Evolutionary conservation across 2,888 invertebrate species (phyloP).

Genomic region (Trissoscelio sp.): DNA sequence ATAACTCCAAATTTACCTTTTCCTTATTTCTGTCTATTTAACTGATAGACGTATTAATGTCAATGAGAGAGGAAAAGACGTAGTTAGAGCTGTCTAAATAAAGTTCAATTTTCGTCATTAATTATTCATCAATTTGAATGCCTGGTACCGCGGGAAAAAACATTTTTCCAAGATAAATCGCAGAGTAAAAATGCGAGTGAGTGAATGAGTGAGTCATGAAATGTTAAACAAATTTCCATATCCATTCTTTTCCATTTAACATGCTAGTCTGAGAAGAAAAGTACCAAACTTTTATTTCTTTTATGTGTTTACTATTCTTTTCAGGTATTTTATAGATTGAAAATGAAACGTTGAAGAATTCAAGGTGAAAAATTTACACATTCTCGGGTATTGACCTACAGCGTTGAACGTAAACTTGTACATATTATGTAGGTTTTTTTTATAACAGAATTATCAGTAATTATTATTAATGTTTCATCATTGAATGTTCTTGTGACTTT

Average conservation of each 20-base stretch:
- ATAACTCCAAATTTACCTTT: conserved; percentile 30
- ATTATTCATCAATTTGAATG: too few species aligned
- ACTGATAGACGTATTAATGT: conserved; percentile 7
- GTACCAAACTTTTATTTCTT: background rate
- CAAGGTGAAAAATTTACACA: conserved; percentile 1
- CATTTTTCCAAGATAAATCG: too few species aligned
- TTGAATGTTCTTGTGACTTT: background rate
- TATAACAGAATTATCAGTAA: background rate
- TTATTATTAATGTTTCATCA: background rate
- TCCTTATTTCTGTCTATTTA: conserved; percentile 29
- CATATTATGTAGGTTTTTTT: background rate
- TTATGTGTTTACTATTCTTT: background rate
- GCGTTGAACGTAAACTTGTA: background rate
- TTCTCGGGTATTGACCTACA: background rate
- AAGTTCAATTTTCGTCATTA: background rate
- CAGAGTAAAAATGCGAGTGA: too few species aligned
- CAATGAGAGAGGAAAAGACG: conserved; percentile 9
- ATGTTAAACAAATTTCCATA: too few species aligned
- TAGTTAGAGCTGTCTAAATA: background rate
- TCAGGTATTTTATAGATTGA: background rate
- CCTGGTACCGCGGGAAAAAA: too few species aligned
- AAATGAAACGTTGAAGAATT: conserved; percentile 3
- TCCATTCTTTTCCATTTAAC: background rate
- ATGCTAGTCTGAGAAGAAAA: background rate
- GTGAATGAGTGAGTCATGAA: too few species aligned